These are phyloP conservation scores for Camponotus floridanus DNA, from an alignment of 1,140 invertebrate genomes.

Conservation along the genomic window DNA sequence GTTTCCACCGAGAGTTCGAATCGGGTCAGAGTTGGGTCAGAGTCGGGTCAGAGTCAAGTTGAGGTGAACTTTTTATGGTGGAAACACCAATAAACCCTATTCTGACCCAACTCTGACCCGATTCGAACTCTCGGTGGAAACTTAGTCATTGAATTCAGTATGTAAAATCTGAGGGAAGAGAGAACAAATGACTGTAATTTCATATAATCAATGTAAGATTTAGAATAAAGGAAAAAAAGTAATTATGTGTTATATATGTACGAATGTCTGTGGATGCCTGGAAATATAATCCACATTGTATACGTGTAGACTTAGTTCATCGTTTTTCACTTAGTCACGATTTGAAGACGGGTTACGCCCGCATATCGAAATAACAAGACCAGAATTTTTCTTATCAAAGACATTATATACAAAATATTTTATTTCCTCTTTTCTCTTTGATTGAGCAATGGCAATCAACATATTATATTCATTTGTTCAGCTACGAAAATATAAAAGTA, in stretches of 20 bases:
- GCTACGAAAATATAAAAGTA: slow-evolving; percentile 84
- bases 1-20: too few relatives aligned
- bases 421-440: slow-evolving; percentile 76
- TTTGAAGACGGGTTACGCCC: slow-evolving; percentile 49
- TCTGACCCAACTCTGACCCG: too few relatives aligned
- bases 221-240: slow-evolving; percentile 12
- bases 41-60: too few relatives aligned
- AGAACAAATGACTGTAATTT: slow-evolving; percentile 6
- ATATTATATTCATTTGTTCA: slow-evolving; percentile 73
- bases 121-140: too few relatives aligned
- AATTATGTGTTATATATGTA: slow-evolving; percentile 40
- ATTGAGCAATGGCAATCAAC: slow-evolving; percentile 76
- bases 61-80: too few relatives aligned
- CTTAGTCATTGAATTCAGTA: neutral
- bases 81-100: too few relatives aligned
- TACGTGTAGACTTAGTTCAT: slow-evolving; percentile 41
- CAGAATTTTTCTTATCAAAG: slow-evolving; percentile 80
- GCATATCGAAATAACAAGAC: slow-evolving; percentile 81
- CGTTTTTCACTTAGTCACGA: slow-evolving; percentile 25
- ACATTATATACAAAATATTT: slow-evolving; percentile 85
- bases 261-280: slow-evolving; percentile 39
- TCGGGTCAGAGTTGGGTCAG: too few relatives aligned
- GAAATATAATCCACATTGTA: slow-evolving; percentile 45
- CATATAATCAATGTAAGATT: neutral
- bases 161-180: neutral